Evolutionary conservation across 2,888 invertebrate genomes (phyloP).

Genomic region (Volucella inflata): DNA sequence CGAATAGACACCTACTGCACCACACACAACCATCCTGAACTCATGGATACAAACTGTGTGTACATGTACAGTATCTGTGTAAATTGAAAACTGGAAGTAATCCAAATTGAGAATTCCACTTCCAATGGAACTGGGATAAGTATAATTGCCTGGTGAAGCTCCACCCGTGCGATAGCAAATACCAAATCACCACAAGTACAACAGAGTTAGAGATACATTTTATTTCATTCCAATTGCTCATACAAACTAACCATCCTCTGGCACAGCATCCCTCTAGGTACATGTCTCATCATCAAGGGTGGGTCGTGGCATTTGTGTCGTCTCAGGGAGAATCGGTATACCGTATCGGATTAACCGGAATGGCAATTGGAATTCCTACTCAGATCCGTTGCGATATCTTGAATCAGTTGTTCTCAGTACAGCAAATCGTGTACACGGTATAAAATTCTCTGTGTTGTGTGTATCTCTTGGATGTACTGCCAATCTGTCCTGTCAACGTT

Average conservation of each 20-base stretch:
- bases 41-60: slow-evolving; percentile 54
- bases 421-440: slow-evolving; percentile 74
- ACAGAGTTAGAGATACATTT: slow-evolving; percentile 56
- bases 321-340: slow-evolving; percentile 60
- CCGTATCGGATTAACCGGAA: slow-evolving; percentile 69
- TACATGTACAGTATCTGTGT: slow-evolving; percentile 78
- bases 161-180: slow-evolving; percentile 66
- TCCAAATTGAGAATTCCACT: slow-evolving; percentile 30
- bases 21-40: not conserved
- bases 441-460: slow-evolving; percentile 59
- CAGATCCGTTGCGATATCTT: slow-evolving; percentile 66
- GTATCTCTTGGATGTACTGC: slow-evolving; percentile 32
- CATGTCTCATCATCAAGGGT: slow-evolving; percentile 62
- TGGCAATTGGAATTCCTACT: slow-evolving; percentile 75
- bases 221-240: slow-evolving; percentile 27
- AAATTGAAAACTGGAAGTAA: slow-evolving; percentile 57
- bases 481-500: slow-evolving; percentile 59
- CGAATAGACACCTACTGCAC: slow-evolving; percentile 17
- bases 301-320: slow-evolving; percentile 72
- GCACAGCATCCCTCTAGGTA: slow-evolving; percentile 53
- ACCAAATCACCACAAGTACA: not conserved
- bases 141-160: slow-evolving; percentile 50
- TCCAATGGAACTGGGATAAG: slow-evolving; percentile 67
- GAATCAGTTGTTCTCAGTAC: slow-evolving; percentile 74
- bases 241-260: slow-evolving; percentile 4